Base-by-base conservation (phyloP, 2,888 invertebrate genomes). In the Eubasilissa splendida region DNA sequence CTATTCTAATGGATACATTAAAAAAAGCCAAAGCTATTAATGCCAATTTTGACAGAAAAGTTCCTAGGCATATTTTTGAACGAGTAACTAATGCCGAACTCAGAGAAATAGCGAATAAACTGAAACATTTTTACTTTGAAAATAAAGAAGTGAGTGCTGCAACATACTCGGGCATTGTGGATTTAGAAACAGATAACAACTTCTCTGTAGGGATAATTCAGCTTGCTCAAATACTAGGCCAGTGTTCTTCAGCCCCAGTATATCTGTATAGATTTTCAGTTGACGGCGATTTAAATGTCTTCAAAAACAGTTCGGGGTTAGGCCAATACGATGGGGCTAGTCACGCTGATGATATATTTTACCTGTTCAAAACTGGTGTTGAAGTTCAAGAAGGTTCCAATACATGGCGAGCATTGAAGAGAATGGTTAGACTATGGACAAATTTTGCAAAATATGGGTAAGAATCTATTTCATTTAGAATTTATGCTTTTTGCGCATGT, bases 21-120 rank as follows among this genome's bases (percentile, higher is more conserved):
- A 83, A 78, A 76, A 80, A 80, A 65, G 70, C 86, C 11, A 83
- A 84, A 10, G 86, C 86, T 80, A 84, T 89, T 54, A 84, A 86
- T 4, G 86, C 76, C 68, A 82, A 84, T 3, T 89, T 89, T 2
- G 75, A 80, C n/a, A 86, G 87, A 53, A 86, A 89, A 14, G 87
- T 91, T 59, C 90, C 90, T 0, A 87, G 89, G 85, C 89, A 90
- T 85, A 84, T 91, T 54, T 89, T 90, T 85, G 83, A 88, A 5
- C 87, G 87, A 84, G 86, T 87, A 84, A 70, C 86, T 11, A 82
- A 84, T 54, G 87, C 88, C 58, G 85, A 85, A 83, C 80, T 88
- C 54, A 76, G 86, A 82, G 82, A 85, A 50, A 85, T 86, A 0
- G 89, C 89, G 82, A 82, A 84, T 76, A 87, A 86, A 85, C 87